phyloP scores from a whole-genome alignment of 1,140 invertebrate genomes.

The Lepidurus arcticus region DNA sequence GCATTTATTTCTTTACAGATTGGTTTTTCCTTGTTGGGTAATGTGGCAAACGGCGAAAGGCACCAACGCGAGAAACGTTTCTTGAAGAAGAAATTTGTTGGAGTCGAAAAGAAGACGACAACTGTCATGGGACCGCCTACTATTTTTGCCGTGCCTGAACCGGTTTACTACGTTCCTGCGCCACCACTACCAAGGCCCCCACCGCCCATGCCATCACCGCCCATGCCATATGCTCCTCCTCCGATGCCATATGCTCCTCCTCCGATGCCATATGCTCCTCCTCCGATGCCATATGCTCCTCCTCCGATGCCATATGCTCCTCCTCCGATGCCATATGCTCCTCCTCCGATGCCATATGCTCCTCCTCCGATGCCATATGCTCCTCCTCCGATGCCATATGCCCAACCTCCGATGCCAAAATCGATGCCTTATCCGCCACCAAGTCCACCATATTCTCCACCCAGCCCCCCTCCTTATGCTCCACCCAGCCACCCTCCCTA shows the following conservation, averaged over 20 bases:
- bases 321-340: neutral
- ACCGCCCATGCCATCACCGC: neutral
- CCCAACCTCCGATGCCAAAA: neutral
- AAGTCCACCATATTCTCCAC: neutral
- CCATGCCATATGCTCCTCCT: neutral
- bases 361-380: neutral
- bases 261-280: neutral
- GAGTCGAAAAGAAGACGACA: neutral
- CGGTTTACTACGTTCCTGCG: neutral
- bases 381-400: neutral
- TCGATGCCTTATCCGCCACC: neutral
- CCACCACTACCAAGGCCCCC: neutral
- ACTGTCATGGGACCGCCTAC: neutral
- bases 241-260: neutral
- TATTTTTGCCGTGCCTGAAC: neutral
- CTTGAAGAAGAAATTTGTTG: neutral
- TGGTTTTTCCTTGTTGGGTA: neutral
- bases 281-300: neutral
- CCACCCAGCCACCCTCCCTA: neutral
- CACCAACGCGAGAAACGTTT: neutral
- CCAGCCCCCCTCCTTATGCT: neutral
- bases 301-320: neutral
- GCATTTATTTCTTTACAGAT: neutral
- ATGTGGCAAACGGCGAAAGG: neutral
- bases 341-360: neutral